Evolutionary conservation across 2,797 vertebrate species (phyloP).

Genomic region (Platalea minor): DNA sequence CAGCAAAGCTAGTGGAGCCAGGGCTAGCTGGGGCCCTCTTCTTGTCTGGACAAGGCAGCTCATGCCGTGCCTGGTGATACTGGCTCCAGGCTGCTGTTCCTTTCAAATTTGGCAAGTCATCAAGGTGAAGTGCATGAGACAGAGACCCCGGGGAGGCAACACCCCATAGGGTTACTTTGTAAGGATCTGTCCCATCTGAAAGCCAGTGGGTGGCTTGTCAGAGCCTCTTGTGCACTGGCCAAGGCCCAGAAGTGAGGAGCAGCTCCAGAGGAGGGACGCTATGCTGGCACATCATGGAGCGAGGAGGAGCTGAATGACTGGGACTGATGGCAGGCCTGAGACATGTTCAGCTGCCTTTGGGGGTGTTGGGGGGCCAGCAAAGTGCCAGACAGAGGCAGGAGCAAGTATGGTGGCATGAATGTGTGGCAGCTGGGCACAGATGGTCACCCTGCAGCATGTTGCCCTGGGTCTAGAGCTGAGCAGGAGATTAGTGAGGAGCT

Average conservation of each 20-base stretch:
- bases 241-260: neutral
- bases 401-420: neutral
- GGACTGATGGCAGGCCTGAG: neutral
- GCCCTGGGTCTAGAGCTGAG: neutral
- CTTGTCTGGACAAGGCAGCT: neutral
- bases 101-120: neutral
- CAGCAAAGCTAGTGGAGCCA: neutral
- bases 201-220: neutral
- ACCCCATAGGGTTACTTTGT: neutral
- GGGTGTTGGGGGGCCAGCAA: neutral
- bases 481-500: neutral
- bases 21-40: neutral
- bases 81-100: neutral
- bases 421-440: neutral
- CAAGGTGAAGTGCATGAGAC: neutral
- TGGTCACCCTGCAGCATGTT: neutral
- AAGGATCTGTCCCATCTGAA: neutral
- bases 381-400: neutral
- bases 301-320: neutral
- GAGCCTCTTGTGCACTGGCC: neutral
- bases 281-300: neutral
- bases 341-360: neutral
- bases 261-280: neutral
- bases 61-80: fast-evolving
- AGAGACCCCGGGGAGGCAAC: neutral